phyloP scores from a whole-genome alignment of 1,140 invertebrate species.

The Aphelenchoides fujianensis region DNA sequence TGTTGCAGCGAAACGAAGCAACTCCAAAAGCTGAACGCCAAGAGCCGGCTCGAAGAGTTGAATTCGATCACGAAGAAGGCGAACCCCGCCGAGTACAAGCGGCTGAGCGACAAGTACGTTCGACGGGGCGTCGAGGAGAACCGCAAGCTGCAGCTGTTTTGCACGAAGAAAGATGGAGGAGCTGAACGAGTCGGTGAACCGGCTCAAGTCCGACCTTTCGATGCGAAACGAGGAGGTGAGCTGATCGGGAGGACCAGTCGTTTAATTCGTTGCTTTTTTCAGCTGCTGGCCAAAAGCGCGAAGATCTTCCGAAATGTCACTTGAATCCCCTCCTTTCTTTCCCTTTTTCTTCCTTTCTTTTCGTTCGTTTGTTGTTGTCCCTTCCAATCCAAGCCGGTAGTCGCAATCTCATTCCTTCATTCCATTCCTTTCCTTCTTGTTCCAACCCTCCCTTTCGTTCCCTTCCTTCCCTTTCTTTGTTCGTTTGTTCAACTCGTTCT shows the following conservation, averaged over 20 bases:
- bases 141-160: conserved; percentile 26
- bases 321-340: too few relatives aligned
- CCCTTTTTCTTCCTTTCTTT: too few relatives aligned
- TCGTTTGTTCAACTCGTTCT: too few relatives aligned
- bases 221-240: conserved; percentile 26
- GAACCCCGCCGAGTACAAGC: conserved; percentile 42
- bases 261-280: not conserved
- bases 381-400: too few relatives aligned
- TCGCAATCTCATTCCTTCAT: too few relatives aligned
- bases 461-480: too few relatives aligned
- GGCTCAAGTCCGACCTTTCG: conserved; percentile 16
- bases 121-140: conserved; percentile 41
- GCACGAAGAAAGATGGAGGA: conserved; percentile 40
- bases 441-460: too few relatives aligned
- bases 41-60: conserved; percentile 40
- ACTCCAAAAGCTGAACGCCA: conserved; percentile 47
- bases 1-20: conserved; percentile 39
- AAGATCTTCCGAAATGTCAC: conserved; percentile 20
- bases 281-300: not conserved
- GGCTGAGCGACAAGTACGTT: conserved; percentile 41
- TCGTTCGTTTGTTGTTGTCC: too few relatives aligned
- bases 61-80: conserved; percentile 44
- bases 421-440: too few relatives aligned
- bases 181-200: conserved; percentile 24
- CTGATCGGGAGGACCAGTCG: too few relatives aligned